phyloP scores from a whole-genome alignment of 2,888 invertebrate genomes.

The Parasteatoda lunata region DNA sequence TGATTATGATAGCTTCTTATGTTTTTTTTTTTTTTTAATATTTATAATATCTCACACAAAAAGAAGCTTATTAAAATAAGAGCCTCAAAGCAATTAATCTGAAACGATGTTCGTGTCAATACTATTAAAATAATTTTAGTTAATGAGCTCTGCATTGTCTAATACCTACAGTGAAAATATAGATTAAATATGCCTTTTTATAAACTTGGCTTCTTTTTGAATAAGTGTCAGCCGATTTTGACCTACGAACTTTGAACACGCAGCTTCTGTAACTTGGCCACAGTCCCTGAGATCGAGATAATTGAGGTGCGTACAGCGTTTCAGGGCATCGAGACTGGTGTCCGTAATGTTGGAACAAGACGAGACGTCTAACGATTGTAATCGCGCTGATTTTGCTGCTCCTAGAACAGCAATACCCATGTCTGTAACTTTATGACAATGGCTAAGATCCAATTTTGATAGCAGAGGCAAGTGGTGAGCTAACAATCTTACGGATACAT shows the following conservation, averaged over 20 bases:
- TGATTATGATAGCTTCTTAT: neutral
- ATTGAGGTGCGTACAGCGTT: constrained; percentile 71
- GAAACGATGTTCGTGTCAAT: neutral
- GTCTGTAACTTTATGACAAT: constrained; percentile 90
- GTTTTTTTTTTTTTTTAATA: neutral
- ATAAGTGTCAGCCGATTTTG: constrained; percentile 68
- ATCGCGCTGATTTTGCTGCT: constrained; percentile 81
- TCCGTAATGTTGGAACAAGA: constrained; percentile 81
- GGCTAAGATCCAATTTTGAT: constrained; percentile 85
- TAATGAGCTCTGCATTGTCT: neutral
- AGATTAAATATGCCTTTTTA: constrained; percentile 64
- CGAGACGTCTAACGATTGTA: constrained; percentile 85
- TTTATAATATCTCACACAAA: neutral
- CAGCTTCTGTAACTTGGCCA: constrained; percentile 70
- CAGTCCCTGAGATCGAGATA: constrained; percentile 71
- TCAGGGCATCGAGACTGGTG: constrained; percentile 83
- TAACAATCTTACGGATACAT: constrained; percentile 82
- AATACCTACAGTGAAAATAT: constrained; percentile 14
- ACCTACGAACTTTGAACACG: constrained; percentile 71
- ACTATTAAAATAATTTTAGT: constrained; percentile 6
- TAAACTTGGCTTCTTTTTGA: constrained; percentile 70
- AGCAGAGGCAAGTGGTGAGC: constrained; percentile 76
- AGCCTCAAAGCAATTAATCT: neutral
- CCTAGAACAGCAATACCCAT: constrained; percentile 91
- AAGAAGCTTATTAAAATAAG: constrained; percentile 18